These are phyloP conservation scores for Callopanchax toddi DNA, from an alignment of 2,113 vertebrate species.

Conservation along the genomic window DNA sequence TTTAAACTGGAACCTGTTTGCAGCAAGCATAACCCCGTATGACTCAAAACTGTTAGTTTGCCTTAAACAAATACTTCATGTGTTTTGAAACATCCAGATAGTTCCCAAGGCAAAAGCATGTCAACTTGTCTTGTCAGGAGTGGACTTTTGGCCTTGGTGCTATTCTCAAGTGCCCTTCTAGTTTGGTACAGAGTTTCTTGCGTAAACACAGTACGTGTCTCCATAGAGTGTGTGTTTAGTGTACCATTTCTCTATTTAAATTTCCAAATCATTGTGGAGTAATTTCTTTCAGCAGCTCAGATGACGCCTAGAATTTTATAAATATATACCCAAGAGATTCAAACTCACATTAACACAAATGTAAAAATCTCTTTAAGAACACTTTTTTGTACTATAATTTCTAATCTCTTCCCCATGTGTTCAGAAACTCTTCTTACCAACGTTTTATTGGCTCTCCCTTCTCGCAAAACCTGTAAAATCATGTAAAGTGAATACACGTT, in stretches of 20 bases:
- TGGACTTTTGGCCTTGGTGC: background rate
- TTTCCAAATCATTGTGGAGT: conserved; percentile 3
- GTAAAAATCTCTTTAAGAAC: conserved; percentile 1
- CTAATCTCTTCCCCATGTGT: conserved; percentile 63
- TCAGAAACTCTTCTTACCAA: conserved; percentile 34
- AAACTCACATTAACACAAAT: background rate
- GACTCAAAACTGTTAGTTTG: background rate
- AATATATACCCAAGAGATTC: background rate
- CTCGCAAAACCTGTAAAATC: conserved; percentile 56
- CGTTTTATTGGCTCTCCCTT: conserved; percentile 40
- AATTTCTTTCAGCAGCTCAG: conserved; percentile 4
- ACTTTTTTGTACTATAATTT: conserved; percentile 14
- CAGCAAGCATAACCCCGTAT: background rate
- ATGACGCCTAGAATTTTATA: conserved; percentile 17
- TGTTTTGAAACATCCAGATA: background rate
- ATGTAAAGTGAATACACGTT: conserved; percentile 59
- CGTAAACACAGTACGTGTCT: background rate
- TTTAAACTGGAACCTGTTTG: no score
- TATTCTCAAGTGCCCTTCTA: background rate
- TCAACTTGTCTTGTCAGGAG: background rate
- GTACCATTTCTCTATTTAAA: background rate
- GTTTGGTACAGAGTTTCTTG: background rate
- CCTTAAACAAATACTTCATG: background rate
- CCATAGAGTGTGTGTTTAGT: background rate
- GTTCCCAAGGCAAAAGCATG: background rate